Base-by-base conservation (phyloP, 1,140 invertebrate species). In the Halesus radiatus region DNA sequence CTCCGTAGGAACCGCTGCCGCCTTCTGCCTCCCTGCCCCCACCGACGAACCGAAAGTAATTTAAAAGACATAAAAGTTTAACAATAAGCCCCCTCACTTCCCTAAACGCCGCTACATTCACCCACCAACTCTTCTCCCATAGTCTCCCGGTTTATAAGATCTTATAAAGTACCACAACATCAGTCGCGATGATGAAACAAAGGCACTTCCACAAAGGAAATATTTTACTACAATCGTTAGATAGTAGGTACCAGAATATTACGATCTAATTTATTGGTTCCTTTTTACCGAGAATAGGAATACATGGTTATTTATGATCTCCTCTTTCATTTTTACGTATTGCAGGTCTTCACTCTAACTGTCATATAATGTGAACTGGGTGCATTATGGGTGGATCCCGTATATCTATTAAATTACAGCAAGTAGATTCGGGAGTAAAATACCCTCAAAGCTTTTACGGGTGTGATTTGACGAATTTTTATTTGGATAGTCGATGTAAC, bases 11-110 rank as follows among this genome's bases (percentile, higher is more conserved):
- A 54, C 18, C 77, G 18, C 23, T 45, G 29, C 26, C n/a, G 54
- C 26, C 62, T 64, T 64, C 26, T 56, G 54, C n/a, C 26, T 23
- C 60, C 22, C 22, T 8, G 66, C 66, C 32, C 16, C 37, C 68
- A 29, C 29, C 18, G 20, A 60, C 70, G 22, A 66, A 64, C 76
- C 53, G 72, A 78, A 82, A 82, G 81, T 82, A 82, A 82, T 82
- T 80, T 82, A 82, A 82, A 79, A 80, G 78, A 82, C 78, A 82
- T 82, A 82, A 82, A 82, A 82, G 81, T 82, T 82, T 82, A 82
- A 82, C 81, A 82, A 77, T 82, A 72, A 16, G 54, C 80, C 73
- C 72, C 70, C 18, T 62, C 22, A 4, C 56, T 70, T 45, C 66
- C 37, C 22, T 45, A 70, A 20, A 37, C 18, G n/a, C 66, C 22